phyloP scores from a whole-genome alignment of 1,140 invertebrate genomes.

The Drosophila elegans region DNA sequence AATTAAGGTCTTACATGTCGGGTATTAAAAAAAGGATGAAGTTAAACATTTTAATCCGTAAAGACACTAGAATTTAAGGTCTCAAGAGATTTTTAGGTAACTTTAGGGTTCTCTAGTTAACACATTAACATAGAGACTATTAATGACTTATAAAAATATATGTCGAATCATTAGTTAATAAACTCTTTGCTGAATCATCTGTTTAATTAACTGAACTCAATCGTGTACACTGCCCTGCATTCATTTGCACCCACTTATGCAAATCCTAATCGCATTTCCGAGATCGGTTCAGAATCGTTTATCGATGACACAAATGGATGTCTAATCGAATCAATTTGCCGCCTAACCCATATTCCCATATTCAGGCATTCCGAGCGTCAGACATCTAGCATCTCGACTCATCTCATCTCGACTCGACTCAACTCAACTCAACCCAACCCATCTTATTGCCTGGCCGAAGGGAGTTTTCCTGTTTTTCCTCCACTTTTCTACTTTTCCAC shows the following conservation, averaged over 20 bases:
- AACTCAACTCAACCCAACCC: background rate
- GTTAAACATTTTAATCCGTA: background rate
- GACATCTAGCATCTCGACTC: constrained; percentile 11
- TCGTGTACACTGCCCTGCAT: constrained; percentile 6
- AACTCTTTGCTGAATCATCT: background rate
- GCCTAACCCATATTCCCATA: constrained; percentile 27
- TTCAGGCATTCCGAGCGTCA: background rate
- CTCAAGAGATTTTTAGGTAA: background rate
- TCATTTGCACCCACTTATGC: constrained; percentile 9
- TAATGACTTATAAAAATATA: background rate
- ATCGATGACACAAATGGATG: constrained; percentile 44
- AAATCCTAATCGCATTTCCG: constrained; percentile 39
- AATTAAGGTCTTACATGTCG: constrained; percentile 1
- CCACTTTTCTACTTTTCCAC: constrained; percentile 20
- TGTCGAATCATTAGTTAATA: background rate
- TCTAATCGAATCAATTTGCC: constrained; percentile 47
- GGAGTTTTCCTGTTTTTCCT: constrained; percentile 34
- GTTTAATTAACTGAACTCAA: constrained; percentile 6
- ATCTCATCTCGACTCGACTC: background rate
- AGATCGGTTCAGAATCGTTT: constrained; percentile 33
- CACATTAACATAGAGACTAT: background rate
- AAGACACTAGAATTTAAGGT: background rate
- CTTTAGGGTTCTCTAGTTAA: background rate
- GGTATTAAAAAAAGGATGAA: background rate
- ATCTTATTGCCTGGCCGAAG: constrained; percentile 12